phyloP scores from a whole-genome alignment of 2,888 invertebrate species.

The Patella ulyssiponensis region DNA sequence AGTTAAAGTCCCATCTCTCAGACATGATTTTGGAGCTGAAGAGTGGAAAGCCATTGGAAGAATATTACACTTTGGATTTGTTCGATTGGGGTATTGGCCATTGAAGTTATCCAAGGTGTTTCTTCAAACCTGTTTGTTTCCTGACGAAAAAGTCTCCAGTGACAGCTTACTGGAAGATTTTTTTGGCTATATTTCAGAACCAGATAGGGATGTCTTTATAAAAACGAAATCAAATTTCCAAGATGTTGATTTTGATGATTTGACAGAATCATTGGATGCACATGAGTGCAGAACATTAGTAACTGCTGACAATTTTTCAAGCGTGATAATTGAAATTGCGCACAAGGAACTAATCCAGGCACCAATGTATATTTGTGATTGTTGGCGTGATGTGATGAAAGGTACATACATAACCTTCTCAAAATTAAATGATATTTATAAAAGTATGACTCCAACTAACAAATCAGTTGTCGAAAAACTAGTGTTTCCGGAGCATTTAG shows the following conservation, averaged over 20 bases:
- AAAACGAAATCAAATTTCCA: slow-evolving; percentile 7
- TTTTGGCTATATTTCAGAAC: slow-evolving; percentile 9
- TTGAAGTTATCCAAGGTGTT: background rate
- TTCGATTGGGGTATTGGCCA: background rate
- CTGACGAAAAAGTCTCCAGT: background rate
- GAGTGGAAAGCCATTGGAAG: slow-evolving; percentile 18
- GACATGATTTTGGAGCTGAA: slow-evolving; percentile 17
- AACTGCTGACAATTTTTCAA: slow-evolving; percentile 6
- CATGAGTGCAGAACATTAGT: slow-evolving; percentile 18
- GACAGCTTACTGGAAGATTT: slow-evolving; percentile 7
- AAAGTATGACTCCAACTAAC: too few species aligned
- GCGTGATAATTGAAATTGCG: background rate
- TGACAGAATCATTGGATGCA: slow-evolving; percentile 8
- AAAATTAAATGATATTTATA: too few species aligned
- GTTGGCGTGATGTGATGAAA: background rate
- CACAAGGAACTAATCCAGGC: background rate
- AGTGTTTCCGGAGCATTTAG: too few species aligned
- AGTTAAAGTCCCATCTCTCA: slow-evolving; percentile 16
- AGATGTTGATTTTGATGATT: slow-evolving; percentile 16
- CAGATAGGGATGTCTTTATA: slow-evolving; percentile 16
- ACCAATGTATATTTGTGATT: background rate
- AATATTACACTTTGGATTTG: background rate
- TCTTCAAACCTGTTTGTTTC: background rate
- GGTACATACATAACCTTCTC: too few species aligned
- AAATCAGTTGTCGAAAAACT: too few species aligned